Base-by-base conservation (phyloP, 1,140 invertebrate genomes). In the Apis cerana region DNA sequence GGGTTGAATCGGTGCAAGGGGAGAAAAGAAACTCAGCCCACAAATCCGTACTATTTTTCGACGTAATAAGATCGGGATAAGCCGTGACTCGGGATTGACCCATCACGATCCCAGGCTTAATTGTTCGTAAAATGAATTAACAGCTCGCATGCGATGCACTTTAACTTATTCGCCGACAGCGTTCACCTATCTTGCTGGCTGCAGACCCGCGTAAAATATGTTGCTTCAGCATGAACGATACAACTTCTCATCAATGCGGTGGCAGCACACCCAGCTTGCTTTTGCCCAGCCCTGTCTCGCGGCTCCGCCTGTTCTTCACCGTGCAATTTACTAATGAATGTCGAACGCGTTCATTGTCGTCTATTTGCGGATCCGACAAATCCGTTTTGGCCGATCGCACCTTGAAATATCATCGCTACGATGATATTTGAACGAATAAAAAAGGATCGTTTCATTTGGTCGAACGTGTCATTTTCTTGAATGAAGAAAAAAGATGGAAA, bases 111-210 rank as follows among this genome's bases (percentile, higher is more conserved):
- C 84, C 74, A 89, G 86, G 86, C 90, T 89, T 92, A 91, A 93
- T 92, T 92, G 92, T 92, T 91, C 91, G 82, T 83, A 85, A 92
- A 92, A 93, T 89, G 89, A 93, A 93, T 93, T 93, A 91, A 92
- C 90, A 85, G 87, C 75, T 82, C 78, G 84, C 93, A 94, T 91
- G 92, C 92, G 90, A 93, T 90, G 89, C 90, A 90, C 91, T 91
- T 92, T 87, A 91, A 92, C 90, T 93, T 93, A 93, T 93, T 92
- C 90, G 83, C 83, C 87, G 83, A 90, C 87, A 83, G 85, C 78
- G 83, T 85, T 84, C 86, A 82, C 76, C 87, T 82, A 88, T 88
- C 91, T 91, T 74, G 74, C 87, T 82, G 33, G 59, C 78, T 76
- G 58, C 75, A 67, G 85, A 43, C 80, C 82, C 83, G 88, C 86